A percentile compares a stretch with the other conserved stretches of the same genome.
Conservation (phyloP, 2,113 vertebrate species). For the Rhynchomys soricoides region DNA sequence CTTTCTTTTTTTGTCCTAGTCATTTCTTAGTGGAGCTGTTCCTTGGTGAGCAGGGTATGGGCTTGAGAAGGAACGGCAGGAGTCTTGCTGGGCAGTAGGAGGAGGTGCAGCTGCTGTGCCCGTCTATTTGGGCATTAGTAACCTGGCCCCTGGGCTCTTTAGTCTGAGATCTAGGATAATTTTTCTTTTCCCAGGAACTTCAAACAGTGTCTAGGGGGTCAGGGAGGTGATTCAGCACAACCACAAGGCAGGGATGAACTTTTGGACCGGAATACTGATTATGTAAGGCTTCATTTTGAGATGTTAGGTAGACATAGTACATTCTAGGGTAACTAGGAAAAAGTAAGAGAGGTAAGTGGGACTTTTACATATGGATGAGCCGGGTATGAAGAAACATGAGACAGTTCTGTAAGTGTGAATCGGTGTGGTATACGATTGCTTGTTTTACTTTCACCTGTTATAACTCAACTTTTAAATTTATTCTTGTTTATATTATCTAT, state of each 20-base stretch:
- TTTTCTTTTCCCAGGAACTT: conserved; percentile 45
- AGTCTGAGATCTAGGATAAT: neutral
- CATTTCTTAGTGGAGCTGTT: neutral
- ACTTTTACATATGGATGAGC: conserved; percentile 10
- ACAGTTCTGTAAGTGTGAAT: neutral
- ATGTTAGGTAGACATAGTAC: neutral
- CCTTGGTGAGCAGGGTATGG: neutral
- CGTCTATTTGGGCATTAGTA: neutral
- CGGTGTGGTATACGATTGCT: neutral
- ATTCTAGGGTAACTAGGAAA: conserved; percentile 29
- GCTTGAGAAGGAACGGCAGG: neutral
- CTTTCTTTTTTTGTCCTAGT: neutral
- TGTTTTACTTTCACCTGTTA: neutral
- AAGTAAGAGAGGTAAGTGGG: neutral
- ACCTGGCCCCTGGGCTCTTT: neutral
- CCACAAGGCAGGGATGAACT: conserved; percentile 32
- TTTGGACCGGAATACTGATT: conserved; percentile 52
- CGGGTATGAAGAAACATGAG: neutral
- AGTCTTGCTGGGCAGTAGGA: neutral
- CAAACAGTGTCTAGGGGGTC: neutral
- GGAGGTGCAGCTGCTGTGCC: neutral
- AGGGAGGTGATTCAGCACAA: conserved; percentile 30
- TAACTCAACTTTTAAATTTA: neutral
- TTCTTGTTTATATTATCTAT: neutral
- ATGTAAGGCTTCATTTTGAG: neutral